Evolutionary conservation across 1,140 invertebrate genomes (phyloP).

Genomic region (Macrocentrus cingulum): DNA sequence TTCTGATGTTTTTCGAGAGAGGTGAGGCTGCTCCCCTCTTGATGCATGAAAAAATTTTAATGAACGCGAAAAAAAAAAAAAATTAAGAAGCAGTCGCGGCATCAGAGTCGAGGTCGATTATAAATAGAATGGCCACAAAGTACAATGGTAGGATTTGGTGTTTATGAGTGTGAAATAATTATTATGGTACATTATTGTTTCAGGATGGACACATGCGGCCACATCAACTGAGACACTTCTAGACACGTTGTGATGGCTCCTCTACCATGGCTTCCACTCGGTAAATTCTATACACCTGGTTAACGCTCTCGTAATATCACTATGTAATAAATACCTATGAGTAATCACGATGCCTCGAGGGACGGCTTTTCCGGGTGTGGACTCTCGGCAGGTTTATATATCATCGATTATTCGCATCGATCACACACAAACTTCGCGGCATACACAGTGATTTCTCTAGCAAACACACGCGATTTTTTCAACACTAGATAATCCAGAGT

Average conservation of each 20-base stretch:
- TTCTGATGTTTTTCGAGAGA: too few species aligned
- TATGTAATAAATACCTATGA: background rate
- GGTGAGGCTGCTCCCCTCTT: too few species aligned
- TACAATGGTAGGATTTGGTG: too few species aligned
- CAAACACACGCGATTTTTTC: background rate
- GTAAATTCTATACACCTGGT: background rate
- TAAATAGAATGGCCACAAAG: too few species aligned
- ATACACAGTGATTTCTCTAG: too few species aligned
- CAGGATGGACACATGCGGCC: slow-evolving; percentile 17
- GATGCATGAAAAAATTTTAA: too few species aligned
- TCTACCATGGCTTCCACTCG: background rate
- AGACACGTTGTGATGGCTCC: background rate
- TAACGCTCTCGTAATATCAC: background rate
- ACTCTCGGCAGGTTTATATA: background rate
- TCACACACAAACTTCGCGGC: slow-evolving; percentile 19
- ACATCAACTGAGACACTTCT: slow-evolving; percentile 17
- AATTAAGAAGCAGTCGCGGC: too few species aligned
- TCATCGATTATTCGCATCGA: slow-evolving; percentile 7
- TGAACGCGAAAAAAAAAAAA: too few species aligned
- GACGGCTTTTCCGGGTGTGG: background rate
- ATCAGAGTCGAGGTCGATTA: too few species aligned
- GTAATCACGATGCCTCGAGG: background rate
- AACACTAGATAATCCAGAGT: background rate
- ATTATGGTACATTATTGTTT: background rate
- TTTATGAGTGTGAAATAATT: too few species aligned